Conservation (phyloP, 2,797 vertebrate genomes). For the Tinamus major region DNA sequence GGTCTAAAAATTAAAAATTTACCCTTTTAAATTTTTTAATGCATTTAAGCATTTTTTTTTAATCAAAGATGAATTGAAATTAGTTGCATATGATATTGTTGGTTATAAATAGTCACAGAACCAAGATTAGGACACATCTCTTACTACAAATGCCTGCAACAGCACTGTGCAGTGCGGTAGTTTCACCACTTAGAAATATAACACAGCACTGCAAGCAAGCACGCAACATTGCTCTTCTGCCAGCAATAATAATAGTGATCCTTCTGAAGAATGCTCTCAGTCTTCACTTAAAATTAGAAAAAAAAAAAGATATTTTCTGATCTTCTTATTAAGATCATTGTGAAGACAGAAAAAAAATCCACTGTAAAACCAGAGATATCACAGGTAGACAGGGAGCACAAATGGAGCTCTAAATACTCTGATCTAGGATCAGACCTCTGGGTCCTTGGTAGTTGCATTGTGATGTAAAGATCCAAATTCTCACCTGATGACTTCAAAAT, state of each 20-base stretch:
- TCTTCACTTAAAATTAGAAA: neutral
- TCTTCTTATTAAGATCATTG: neutral
- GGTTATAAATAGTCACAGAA: neutral
- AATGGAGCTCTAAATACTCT: neutral
- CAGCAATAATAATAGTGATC: neutral
- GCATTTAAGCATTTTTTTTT: neutral
- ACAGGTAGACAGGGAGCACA: neutral
- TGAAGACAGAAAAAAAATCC: neutral
- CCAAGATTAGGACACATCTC: neutral
- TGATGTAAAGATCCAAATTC: neutral
- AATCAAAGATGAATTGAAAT: neutral
- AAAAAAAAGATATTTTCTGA: rapidly evolving
- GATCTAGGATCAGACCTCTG: neutral
- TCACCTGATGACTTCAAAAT: neutral
- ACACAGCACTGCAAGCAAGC: neutral
- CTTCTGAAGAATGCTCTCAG: neutral
- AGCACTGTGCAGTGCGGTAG: neutral
- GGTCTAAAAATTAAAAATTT: neutral
- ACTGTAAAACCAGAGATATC: neutral
- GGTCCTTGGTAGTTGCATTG: neutral
- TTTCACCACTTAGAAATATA: neutral
- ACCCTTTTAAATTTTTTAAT: neutral
- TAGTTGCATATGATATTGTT: neutral
- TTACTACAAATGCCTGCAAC: neutral
- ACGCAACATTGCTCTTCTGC: rapidly evolving